phyloP scores from a whole-genome alignment of 1,140 invertebrate genomes.

The Drosophila novamexicana region DNA sequence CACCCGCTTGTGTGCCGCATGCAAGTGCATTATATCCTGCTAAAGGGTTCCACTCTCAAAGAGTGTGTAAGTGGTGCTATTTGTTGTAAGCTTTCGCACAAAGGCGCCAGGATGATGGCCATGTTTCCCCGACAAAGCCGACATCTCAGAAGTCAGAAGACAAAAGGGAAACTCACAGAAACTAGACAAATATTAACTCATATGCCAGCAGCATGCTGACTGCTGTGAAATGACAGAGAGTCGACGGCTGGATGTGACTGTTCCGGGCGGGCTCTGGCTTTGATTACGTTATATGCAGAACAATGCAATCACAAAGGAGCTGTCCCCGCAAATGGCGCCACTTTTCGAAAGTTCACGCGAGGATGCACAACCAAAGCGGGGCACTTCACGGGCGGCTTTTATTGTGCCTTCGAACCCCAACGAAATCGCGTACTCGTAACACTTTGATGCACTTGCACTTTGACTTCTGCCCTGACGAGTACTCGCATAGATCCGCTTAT shows the following conservation, averaged over 20 bases:
- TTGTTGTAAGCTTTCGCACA: conserved; percentile 42
- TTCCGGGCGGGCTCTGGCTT: conserved; percentile 4
- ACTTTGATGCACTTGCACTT: conserved; percentile 2
- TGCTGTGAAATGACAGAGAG: conserved; percentile 1
- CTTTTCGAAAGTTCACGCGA: conserved; percentile 23
- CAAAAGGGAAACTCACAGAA: conserved; percentile 73
- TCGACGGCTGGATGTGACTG: neutral
- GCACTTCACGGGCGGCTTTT: conserved; percentile 12
- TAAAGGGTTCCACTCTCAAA: conserved; percentile 59
- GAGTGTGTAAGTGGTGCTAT: conserved; percentile 71
- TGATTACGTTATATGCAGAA: conserved; percentile 14
- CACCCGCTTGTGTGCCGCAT: conserved; percentile 1
- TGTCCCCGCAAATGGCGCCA: conserved; percentile 26
- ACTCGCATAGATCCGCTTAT: neutral
- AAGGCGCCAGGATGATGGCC: conserved; percentile 28
- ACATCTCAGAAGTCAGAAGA: conserved; percentile 50
- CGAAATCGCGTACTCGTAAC: neutral
- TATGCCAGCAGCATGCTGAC: conserved; percentile 32
- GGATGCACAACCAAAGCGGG: conserved; percentile 24
- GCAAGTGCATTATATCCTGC: conserved; percentile 55
- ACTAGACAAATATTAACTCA: conserved; percentile 82
- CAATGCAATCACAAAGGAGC: conserved; percentile 28
- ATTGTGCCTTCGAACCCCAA: neutral
- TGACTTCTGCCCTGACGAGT: neutral
- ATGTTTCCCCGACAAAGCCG: conserved; percentile 37